Percentiles rank a stretch among this genome's conserved stretches.
Evolutionary conservation across 2,888 invertebrate species (phyloP).

Genomic region (Xanthostigma xanthostigma): DNA sequence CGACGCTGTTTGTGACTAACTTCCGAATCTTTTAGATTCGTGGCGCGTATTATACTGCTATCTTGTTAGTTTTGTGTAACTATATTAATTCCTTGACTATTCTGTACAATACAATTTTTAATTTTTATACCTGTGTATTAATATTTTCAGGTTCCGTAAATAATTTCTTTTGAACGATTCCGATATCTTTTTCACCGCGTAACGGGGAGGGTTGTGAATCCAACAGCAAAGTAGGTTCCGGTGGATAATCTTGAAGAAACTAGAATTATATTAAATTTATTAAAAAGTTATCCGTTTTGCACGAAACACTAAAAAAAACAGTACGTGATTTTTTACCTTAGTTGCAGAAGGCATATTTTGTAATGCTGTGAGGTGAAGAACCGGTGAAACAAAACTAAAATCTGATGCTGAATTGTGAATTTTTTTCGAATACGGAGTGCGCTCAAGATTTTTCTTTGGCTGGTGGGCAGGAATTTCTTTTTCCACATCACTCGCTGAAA

Average conservation of each 20-base stretch:
- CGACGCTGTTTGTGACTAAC: too few species aligned
- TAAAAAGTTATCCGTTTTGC: neutral
- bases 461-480: neutral
- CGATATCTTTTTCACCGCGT: constrained; percentile 14
- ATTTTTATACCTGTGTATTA: constrained; percentile 22
- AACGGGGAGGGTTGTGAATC: constrained; percentile 20
- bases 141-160: constrained; percentile 23
- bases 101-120: neutral
- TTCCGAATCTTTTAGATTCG: too few species aligned
- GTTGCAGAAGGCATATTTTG: constrained; percentile 24
- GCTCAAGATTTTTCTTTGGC: neutral
- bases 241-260: constrained; percentile 16
- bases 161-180: constrained; percentile 26
- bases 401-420: constrained; percentile 10
- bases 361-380: constrained; percentile 28
- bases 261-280: constrained; percentile 7
- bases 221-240: constrained; percentile 17
- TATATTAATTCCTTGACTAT: too few species aligned
- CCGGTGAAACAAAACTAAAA: constrained; percentile 30
- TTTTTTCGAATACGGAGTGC: neutral
- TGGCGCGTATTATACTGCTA: too few species aligned
- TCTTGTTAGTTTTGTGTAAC: too few species aligned
- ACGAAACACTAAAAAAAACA: neutral
- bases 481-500: neutral
- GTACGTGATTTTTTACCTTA: constrained; percentile 18